phyloP scores from a whole-genome alignment of 2,113 vertebrate species.

The Gallinago undulata region DNA sequence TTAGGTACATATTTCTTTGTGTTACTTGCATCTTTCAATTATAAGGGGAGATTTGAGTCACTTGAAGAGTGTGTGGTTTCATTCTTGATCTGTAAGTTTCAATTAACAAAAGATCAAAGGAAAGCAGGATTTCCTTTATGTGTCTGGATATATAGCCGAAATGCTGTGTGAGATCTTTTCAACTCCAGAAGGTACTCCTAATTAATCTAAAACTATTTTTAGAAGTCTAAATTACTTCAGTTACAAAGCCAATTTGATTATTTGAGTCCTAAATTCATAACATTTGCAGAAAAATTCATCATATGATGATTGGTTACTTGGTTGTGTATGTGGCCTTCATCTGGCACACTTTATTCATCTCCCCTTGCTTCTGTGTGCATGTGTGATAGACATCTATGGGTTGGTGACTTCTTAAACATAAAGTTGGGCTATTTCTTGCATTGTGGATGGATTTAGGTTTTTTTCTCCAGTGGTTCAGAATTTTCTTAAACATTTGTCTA shows the following conservation, averaged over 20 bases:
- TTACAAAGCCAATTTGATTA: background rate
- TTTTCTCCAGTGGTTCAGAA: background rate
- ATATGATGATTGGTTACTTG: background rate
- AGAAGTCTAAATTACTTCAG: background rate
- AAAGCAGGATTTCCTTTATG: background rate
- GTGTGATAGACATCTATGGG: background rate
- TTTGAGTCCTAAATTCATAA: background rate
- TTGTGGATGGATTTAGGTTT: background rate
- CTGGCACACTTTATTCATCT: background rate
- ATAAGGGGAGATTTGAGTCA: background rate
- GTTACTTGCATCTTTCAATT: background rate
- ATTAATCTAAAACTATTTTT: background rate
- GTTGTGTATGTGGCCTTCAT: background rate
- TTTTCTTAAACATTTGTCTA: background rate
- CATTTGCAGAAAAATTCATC: background rate
- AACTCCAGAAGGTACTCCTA: background rate
- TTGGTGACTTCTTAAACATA: background rate
- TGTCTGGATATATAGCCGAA: background rate
- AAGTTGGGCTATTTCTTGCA: rapidly evolving
- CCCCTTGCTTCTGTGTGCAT: background rate
- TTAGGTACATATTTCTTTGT: background rate
- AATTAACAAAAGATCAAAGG: background rate
- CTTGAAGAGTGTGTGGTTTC: background rate
- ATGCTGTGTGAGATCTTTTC: background rate
- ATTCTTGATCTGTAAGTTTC: background rate